Percentiles rank a stretch among this genome's conserved stretches.
Conservation (phyloP, 1,140 invertebrate species). For the Rhizoglyphus robini region DNA sequence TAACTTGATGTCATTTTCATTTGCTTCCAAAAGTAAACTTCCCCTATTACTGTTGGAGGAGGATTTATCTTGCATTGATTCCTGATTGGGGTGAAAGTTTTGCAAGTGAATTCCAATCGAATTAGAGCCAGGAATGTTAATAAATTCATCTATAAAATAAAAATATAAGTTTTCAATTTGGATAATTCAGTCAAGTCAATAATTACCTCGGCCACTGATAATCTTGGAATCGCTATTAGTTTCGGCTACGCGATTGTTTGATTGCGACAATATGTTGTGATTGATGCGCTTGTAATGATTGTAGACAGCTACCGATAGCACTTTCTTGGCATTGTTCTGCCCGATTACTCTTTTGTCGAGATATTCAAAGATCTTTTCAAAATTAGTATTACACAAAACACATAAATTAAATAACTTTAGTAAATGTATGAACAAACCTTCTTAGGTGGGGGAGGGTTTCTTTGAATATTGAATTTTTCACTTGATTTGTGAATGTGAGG, state of each 20-base stretch:
- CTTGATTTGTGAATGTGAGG: constrained; percentile 40
- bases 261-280: constrained; percentile 60
- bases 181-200: not conserved
- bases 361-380: constrained; percentile 71
- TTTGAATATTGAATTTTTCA: constrained; percentile 45
- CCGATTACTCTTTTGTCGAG: constrained; percentile 93
- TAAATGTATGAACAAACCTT: constrained; percentile 44
- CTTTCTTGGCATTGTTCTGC: constrained; percentile 96
- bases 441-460: constrained; percentile 65
- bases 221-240: constrained; percentile 3
- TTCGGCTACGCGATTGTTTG: constrained; percentile 1
- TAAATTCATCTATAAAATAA: constrained; percentile 3
- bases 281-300: constrained; percentile 97
- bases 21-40: constrained; percentile 65
- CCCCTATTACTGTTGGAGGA: constrained; percentile 27
- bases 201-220: constrained; percentile 7
- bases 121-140: constrained; percentile 19
- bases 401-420: constrained; percentile 1
- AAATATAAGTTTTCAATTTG: not conserved
- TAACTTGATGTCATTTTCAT: constrained; percentile 66
- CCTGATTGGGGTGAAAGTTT: constrained; percentile 16
- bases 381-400: constrained; percentile 15
- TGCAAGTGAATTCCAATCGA: constrained; percentile 16
- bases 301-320: constrained; percentile 94
- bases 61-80: constrained; percentile 8